Conservation (phyloP, 2,797 vertebrate genomes). For the Liasis olivaceus region DNA sequence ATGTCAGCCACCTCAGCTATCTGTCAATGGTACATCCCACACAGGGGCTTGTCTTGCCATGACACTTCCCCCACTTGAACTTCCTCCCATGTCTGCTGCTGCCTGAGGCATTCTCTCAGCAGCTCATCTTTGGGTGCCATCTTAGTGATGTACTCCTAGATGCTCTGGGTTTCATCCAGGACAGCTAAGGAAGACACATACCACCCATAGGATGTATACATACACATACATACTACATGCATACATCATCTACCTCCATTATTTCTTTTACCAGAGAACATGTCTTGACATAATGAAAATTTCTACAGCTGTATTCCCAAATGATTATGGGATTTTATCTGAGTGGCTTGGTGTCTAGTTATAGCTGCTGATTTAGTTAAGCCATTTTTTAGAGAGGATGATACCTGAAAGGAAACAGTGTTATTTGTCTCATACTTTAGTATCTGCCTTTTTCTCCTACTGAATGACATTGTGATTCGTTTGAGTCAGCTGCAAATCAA, state of each 20-base stretch:
- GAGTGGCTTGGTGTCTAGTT: neutral
- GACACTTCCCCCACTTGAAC: no score
- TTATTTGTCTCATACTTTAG: neutral
- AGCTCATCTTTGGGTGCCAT: no score
- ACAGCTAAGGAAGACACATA: no score
- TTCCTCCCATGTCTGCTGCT: no score
- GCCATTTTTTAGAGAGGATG: slow-evolving; percentile 26
- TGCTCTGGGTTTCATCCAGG: no score
- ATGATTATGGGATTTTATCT: slow-evolving; percentile 27
- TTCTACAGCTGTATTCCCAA: slow-evolving; percentile 27
- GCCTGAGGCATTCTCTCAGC: no score
- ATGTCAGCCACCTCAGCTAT: no score
- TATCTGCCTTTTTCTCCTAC: neutral
- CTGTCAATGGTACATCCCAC: no score
- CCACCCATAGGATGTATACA: no score
- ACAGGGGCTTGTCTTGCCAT: no score
- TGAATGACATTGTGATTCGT: neutral
- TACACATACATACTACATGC: no score
- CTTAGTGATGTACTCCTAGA: no score
- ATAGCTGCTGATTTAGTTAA: slow-evolving; percentile 32
- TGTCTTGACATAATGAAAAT: slow-evolving; percentile 23
- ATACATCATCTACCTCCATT: neutral
- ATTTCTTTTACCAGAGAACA: neutral
- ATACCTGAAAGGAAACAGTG: neutral
- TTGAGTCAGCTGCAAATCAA: neutral